These are phyloP conservation scores for Gephyroberyx darwinii DNA, from an alignment of 2,797 vertebrate genomes.

Conservation along the genomic window DNA sequence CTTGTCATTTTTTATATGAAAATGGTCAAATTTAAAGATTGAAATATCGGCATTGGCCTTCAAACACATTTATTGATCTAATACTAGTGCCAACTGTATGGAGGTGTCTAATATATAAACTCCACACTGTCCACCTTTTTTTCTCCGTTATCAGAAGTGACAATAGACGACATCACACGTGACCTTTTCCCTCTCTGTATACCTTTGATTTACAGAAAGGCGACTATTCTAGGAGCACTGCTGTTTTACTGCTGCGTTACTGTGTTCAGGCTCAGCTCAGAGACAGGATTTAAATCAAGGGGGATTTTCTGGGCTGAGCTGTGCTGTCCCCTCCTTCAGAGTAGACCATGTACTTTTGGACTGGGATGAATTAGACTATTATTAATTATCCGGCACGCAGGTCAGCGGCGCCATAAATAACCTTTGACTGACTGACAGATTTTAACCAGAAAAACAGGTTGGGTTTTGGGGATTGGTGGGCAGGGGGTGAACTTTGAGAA, in stretches of 20 bases:
- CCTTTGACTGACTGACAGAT: slow-evolving; percentile 62
- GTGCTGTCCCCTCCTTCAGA: slow-evolving; percentile 58
- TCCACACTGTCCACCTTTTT: neutral
- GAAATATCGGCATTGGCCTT: too few species aligned
- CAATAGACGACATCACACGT: slow-evolving; percentile 18
- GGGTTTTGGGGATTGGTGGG: slow-evolving; percentile 28
- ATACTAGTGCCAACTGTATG: neutral
- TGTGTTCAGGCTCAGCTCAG: too few species aligned
- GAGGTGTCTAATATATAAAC: neutral
- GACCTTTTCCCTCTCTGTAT: slow-evolving; percentile 12
- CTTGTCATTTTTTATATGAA: too few species aligned
- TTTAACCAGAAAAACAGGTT: slow-evolving; percentile 70
- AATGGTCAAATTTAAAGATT: too few species aligned
- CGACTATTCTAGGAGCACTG: slow-evolving; percentile 39
- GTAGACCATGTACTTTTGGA: slow-evolving; percentile 69
- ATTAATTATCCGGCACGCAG: slow-evolving; percentile 78
- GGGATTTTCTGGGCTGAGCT: slow-evolving; percentile 60
- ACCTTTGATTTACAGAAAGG: slow-evolving; percentile 31
- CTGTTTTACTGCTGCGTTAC: slow-evolving; percentile 36
- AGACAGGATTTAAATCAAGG: slow-evolving; percentile 65
- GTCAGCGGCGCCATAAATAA: slow-evolving; percentile 75
- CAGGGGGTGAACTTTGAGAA: slow-evolving; percentile 44
- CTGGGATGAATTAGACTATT: slow-evolving; percentile 78
- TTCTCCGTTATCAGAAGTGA: slow-evolving; percentile 27
- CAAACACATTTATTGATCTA: too few species aligned